A percentile compares a stretch with the other conserved stretches of the same genome.
phyloP scores from a whole-genome alignment of 2,797 vertebrate species.

The Thunnus albacares region DNA sequence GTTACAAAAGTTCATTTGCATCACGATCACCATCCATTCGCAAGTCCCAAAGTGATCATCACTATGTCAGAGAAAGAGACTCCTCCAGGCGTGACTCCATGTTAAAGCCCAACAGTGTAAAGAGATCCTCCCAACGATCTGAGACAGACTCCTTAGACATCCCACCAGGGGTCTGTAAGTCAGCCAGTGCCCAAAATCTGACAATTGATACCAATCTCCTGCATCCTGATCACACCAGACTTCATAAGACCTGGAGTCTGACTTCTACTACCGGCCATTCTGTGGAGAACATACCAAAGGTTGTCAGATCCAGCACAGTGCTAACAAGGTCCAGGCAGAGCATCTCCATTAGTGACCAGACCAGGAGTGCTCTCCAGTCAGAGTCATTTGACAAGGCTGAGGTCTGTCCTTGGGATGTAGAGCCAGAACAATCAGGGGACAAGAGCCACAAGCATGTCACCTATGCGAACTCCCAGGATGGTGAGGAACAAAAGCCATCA shows the following conservation, averaged over 20 bases:
- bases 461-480: slow-evolving; percentile 83
- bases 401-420: slow-evolving; percentile 81
- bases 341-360: slow-evolving; percentile 83
- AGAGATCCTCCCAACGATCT: slow-evolving; percentile 75
- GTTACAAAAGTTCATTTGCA: slow-evolving; percentile 80
- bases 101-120: slow-evolving; percentile 75
- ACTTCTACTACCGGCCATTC: slow-evolving; percentile 73
- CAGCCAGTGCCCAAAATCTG: slow-evolving; percentile 94
- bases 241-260: slow-evolving; percentile 93
- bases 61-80: slow-evolving; percentile 76
- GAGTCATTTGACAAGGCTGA: slow-evolving; percentile 82
- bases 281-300: slow-evolving; percentile 80
- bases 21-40: slow-evolving; percentile 75
- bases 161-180: slow-evolving; percentile 89
- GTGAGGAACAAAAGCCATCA: slow-evolving; percentile 62
- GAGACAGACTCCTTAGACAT: slow-evolving; percentile 87
- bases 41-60: slow-evolving; percentile 87
- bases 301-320: slow-evolving; percentile 64
- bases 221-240: slow-evolving; percentile 78
- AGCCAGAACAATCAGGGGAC: slow-evolving; percentile 53
- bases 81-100: slow-evolving; percentile 68
- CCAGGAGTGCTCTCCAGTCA: slow-evolving; percentile 79
- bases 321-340: slow-evolving; percentile 66
- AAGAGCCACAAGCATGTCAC: slow-evolving; percentile 87
- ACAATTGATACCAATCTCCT: slow-evolving; percentile 84